These are phyloP conservation scores for Campylomormyrus tamandua DNA, from an alignment of 2,113 vertebrate species.

Conservation along the genomic window DNA sequence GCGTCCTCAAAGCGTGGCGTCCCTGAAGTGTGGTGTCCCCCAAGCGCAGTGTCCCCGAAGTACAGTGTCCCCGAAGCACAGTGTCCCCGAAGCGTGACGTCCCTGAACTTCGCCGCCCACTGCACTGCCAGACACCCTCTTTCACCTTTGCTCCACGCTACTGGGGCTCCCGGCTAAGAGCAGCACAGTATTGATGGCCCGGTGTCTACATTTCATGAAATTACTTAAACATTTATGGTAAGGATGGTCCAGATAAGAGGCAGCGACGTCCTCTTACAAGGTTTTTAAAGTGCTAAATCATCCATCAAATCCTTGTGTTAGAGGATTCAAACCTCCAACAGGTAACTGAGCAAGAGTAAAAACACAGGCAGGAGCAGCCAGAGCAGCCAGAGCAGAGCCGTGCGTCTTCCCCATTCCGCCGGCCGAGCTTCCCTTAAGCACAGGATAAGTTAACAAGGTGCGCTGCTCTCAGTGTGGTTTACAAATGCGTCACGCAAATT, in stretches of 20 bases:
- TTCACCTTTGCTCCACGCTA: neutral
- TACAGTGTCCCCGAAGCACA: neutral
- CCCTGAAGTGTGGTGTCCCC: neutral
- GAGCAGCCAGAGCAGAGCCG: constrained; percentile 20
- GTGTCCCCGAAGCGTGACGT: neutral
- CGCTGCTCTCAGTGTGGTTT: constrained; percentile 49
- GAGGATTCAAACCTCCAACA: constrained; percentile 40
- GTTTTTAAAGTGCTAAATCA: constrained; percentile 39
- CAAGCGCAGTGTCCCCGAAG: neutral
- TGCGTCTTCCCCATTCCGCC: constrained; percentile 26
- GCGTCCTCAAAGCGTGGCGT: neutral
- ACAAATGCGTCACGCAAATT: constrained; percentile 67
- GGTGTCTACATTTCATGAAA: constrained; percentile 30
- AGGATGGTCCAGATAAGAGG: constrained; percentile 37
- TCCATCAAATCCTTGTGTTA: constrained; percentile 33
- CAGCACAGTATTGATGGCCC: neutral
- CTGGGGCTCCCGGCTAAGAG: neutral
- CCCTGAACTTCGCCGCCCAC: neutral
- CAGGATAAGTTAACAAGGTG: constrained; percentile 59
- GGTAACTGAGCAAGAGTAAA: constrained; percentile 38
- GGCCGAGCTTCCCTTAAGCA: constrained; percentile 21
- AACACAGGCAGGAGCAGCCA: constrained; percentile 29
- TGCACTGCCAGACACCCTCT: neutral
- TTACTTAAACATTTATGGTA: constrained; percentile 32
- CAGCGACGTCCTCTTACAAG: constrained; percentile 26